phyloP scores from a whole-genome alignment of 2,113 vertebrate species.

The Mohoua ochrocephala region DNA sequence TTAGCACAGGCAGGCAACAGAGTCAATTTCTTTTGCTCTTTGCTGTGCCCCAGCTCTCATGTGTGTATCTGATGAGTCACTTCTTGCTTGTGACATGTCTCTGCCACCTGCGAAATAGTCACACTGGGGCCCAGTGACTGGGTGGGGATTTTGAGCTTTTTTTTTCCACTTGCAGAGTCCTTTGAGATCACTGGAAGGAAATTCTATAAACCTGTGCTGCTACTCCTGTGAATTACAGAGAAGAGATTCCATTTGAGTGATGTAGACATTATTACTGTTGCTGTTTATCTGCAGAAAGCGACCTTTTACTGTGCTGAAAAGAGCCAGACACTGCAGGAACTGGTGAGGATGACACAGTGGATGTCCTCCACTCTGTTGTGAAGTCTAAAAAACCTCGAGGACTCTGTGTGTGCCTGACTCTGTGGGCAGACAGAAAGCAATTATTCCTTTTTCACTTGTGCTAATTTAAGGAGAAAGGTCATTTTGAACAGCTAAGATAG shows the following conservation, averaged over 20 bases:
- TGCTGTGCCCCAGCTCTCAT: not conserved
- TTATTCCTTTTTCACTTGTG: not conserved
- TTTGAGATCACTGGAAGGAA: slow-evolving; percentile 8
- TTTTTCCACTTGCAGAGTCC: not conserved
- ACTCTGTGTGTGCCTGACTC: not conserved
- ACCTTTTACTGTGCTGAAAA: slow-evolving; percentile 5
- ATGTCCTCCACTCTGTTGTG: not conserved
- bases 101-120: not conserved
- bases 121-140: not conserved
- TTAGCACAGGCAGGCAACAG: not conserved
- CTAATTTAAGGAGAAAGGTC: not conserved
- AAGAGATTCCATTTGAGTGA: not conserved
- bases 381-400: not conserved
- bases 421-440: not conserved
- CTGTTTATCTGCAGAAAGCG: not conserved
- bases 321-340: not conserved
- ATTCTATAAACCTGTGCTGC: not conserved
- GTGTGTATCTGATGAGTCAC: not conserved
- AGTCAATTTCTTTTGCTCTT: not conserved
- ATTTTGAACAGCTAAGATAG: not conserved
- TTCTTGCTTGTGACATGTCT: slow-evolving; percentile 8
- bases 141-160: not conserved
- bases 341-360: not conserved
- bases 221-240: slow-evolving; percentile 18
- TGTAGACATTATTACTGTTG: not conserved